phyloP scores from a whole-genome alignment of 2,797 vertebrate species.

The Fistularia tabacaria region DNA sequence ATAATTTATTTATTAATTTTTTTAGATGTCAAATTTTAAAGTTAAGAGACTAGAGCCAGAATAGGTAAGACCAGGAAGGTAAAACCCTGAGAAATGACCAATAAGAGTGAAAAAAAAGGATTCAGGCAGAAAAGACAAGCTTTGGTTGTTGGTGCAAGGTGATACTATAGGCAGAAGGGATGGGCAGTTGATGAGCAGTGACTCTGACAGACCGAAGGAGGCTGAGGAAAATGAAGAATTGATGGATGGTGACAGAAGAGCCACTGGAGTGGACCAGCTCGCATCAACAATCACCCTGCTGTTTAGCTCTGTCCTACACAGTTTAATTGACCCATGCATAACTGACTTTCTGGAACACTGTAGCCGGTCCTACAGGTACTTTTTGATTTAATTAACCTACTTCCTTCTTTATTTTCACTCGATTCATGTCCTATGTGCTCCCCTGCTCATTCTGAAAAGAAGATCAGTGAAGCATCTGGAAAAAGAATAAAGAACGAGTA shows the following conservation, averaged over 20 bases:
- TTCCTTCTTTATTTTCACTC: background rate
- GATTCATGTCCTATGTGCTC: background rate
- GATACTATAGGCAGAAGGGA: slow-evolving; percentile 9
- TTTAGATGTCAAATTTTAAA: too few relatives aligned
- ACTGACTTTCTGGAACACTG: slow-evolving; percentile 14
- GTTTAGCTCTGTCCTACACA: slow-evolving; percentile 18
- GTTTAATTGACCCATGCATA: slow-evolving; percentile 25
- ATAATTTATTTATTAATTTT: too few relatives aligned
- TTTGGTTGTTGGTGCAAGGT: slow-evolving; percentile 2
- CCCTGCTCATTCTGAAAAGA: too few relatives aligned
- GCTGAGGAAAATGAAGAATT: slow-evolving; percentile 36
- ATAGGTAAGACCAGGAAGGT: slow-evolving; percentile 3
- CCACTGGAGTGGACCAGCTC: slow-evolving; percentile 32
- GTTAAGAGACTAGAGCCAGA: slow-evolving; percentile 11
- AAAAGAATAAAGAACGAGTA: too few relatives aligned
- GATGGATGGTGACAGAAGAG: slow-evolving; percentile 57
- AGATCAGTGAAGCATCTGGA: too few relatives aligned
- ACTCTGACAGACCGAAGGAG: slow-evolving; percentile 44
- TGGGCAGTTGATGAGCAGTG: slow-evolving; percentile 43
- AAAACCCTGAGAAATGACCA: slow-evolving; percentile 1
- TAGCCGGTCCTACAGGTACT: background rate
- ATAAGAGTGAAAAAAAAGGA: slow-evolving; percentile 16
- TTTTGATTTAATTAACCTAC: slow-evolving; percentile 7
- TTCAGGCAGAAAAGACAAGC: slow-evolving; percentile 5
- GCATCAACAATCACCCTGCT: slow-evolving; percentile 15